Evolutionary conservation across 2,113 vertebrate species (phyloP).

Genomic region (Chaetops frenatus): DNA sequence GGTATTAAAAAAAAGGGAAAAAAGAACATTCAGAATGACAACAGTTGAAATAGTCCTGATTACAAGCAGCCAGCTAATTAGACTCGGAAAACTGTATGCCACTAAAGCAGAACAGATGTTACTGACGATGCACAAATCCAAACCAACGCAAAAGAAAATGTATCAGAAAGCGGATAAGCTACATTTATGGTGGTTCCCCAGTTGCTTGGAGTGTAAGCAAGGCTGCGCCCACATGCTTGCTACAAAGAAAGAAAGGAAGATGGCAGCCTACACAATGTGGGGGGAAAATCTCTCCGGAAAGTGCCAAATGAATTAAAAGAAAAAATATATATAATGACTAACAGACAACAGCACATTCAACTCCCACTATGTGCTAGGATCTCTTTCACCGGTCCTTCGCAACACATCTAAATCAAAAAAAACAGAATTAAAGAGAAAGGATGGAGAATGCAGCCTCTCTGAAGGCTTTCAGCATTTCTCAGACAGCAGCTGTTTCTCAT

Average conservation of each 20-base stretch:
- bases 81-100: slow-evolving; percentile 67
- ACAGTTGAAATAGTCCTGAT: slow-evolving; percentile 80
- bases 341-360: slow-evolving; percentile 59
- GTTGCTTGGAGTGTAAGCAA: slow-evolving; percentile 54
- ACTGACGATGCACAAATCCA: slow-evolving; percentile 63
- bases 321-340: slow-evolving; percentile 13
- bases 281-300: neutral
- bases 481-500: neutral
- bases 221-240: slow-evolving; percentile 69
- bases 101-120: slow-evolving; percentile 71
- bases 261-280: slow-evolving; percentile 28
- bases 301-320: slow-evolving; percentile 40
- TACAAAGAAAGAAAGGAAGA: slow-evolving; percentile 49
- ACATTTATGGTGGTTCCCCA: slow-evolving; percentile 44
- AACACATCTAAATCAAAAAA: neutral
- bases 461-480: neutral
- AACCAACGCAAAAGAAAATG: slow-evolving; percentile 66
- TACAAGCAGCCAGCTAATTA: slow-evolving; percentile 74
- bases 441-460: neutral
- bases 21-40: slow-evolving; percentile 83
- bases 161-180: slow-evolving; percentile 52
- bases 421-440: neutral
- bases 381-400: neutral
- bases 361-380: neutral
- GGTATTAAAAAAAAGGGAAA: slow-evolving; percentile 75